Percentiles rank a stretch among this genome's conserved stretches.
phyloP scores from a whole-genome alignment of 35 echinoderm and acorn worm genomes.

The Holothuria glaberrima region DNA sequence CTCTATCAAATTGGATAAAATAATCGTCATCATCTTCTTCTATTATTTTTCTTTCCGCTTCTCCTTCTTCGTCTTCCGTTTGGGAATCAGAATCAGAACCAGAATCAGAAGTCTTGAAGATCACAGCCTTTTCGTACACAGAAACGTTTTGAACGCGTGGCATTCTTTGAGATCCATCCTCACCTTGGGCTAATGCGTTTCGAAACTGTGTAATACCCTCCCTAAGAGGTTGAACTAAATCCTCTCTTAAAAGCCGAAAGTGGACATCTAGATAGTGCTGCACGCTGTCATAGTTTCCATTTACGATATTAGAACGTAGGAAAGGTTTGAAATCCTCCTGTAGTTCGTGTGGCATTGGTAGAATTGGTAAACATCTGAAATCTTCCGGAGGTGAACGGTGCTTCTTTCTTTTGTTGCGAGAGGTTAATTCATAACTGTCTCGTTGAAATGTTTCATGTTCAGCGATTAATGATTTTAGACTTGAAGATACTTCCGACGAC shows the following conservation, averaged over 20 bases:
- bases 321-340: constrained; percentile 19
- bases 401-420: not conserved
- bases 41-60: too few relatives aligned
- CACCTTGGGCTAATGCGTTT: not conserved
- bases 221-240: constrained; percentile 69
- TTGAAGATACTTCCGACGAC: not conserved
- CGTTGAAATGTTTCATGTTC: not conserved
- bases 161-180: not conserved
- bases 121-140: not conserved
- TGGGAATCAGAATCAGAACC: too few relatives aligned
- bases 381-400: constrained; percentile 46
- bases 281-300: constrained; percentile 46
- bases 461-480: not conserved
- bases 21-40: not conserved
- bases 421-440: not conserved
- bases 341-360: constrained; percentile 59
- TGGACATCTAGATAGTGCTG: constrained; percentile 79
- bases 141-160: constrained; percentile 3
- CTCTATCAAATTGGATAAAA: not conserved
- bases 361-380: constrained; percentile 56
- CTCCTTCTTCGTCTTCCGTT: too few relatives aligned
- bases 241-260: constrained; percentile 69
- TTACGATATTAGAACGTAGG: constrained; percentile 64
- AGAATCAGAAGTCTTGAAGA: not conserved
- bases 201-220: constrained; percentile 53